Conservation (phyloP, 2,888 invertebrate species). For the Pristionchus maxplancki region DNA sequence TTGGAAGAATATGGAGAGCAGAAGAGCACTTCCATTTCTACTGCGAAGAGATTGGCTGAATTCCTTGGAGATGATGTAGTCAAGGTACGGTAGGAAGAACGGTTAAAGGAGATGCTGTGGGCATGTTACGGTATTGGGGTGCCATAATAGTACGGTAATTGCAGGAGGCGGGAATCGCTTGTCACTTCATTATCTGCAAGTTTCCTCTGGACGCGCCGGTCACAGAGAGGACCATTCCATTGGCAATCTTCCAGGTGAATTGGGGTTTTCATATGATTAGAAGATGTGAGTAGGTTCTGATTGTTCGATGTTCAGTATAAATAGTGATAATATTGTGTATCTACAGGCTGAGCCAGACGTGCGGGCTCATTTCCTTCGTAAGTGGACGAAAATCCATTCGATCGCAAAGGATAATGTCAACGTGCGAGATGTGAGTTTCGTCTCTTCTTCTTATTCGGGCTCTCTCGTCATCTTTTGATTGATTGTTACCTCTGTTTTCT, state of each 20-base stretch:
- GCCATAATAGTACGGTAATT: not conserved
- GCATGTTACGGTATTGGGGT: not conserved
- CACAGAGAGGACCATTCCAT: slow-evolving; percentile 92
- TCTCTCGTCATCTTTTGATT: too few species aligned
- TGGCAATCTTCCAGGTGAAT: slow-evolving; percentile 85
- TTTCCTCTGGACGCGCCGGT: slow-evolving; percentile 94
- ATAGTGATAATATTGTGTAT: not conserved
- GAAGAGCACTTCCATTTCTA: slow-evolving; percentile 97
- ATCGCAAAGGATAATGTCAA: slow-evolving; percentile 81
- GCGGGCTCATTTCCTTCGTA: slow-evolving; percentile 89
- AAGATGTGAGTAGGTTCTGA: not conserved
- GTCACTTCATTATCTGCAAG: slow-evolving; percentile 88
- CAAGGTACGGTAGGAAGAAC: slow-evolving; percentile 53
- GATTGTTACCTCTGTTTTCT: too few species aligned
- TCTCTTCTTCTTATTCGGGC: not conserved
- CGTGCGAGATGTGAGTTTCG: slow-evolving; percentile 84
- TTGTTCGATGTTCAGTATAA: not conserved
- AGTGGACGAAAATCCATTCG: slow-evolving; percentile 88
- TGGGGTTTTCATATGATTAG: not conserved
- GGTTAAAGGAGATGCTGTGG: not conserved
- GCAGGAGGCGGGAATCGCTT: slow-evolving; percentile 96
- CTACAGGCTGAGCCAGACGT: slow-evolving; percentile 90
- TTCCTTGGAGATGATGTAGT: slow-evolving; percentile 75
- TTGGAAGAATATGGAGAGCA: slow-evolving; percentile 92
- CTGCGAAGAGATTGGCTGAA: slow-evolving; percentile 95